Percentiles rank a stretch among this genome's conserved stretches.
These are phyloP conservation scores for Aphodius sticticus DNA, from an alignment of 2,888 invertebrate genomes.

Conservation along the genomic window DNA sequence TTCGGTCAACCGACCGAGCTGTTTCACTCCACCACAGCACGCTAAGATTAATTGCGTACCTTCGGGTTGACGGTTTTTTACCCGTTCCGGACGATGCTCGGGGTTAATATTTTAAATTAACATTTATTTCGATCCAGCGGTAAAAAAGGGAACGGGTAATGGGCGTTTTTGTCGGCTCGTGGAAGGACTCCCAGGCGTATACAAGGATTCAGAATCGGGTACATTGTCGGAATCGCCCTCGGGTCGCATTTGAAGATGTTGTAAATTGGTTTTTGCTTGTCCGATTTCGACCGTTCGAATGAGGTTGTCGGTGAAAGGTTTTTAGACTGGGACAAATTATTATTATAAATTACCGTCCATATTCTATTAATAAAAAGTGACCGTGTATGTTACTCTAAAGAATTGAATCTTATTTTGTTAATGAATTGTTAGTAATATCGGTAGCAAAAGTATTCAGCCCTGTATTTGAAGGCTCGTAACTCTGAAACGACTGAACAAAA, in stretches of 20 bases:
- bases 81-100: conserved; percentile 24
- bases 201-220: neutral
- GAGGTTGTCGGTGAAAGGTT: neutral
- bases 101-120: conserved; percentile 32
- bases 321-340: neutral
- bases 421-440: too few species aligned
- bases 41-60: conserved; percentile 4
- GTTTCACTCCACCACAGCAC: neutral
- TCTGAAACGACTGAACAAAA: too few species aligned
- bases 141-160: conserved; percentile 22
- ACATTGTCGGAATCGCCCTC: conserved; percentile 14
- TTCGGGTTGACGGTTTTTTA: conserved; percentile 20
- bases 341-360: neutral
- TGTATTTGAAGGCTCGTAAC: too few species aligned
- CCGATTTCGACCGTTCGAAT: neutral
- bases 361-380: too few species aligned
- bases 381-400: too few species aligned
- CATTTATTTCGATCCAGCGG: conserved; percentile 24
- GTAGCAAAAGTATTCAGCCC: too few species aligned
- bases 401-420: too few species aligned
- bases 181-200: neutral
- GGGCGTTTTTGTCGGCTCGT: neutral
- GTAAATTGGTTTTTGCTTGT: conserved; percentile 9
- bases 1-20: neutral
- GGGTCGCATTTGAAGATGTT: conserved; percentile 12